These are phyloP conservation scores for Rhamphomyia laevipes DNA, from an alignment of 2,888 invertebrate genomes.

Conservation along the genomic window DNA sequence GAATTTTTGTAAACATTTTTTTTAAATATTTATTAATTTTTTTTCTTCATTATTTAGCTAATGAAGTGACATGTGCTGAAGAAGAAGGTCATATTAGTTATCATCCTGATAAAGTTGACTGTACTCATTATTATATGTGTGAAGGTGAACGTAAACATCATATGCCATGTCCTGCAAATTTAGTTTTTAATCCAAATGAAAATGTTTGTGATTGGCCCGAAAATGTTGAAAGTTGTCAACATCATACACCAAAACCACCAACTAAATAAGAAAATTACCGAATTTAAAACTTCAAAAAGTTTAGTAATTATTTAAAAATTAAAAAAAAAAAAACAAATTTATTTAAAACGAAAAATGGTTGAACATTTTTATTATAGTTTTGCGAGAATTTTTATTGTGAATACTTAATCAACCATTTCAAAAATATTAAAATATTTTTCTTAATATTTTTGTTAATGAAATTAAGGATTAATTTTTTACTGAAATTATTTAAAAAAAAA, in stretches of 20 bases:
- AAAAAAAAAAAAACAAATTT: no score
- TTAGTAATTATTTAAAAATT: no score
- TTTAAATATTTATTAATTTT: not conserved
- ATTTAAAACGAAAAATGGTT: no score
- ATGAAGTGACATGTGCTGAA: constrained; percentile 80
- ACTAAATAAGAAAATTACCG: constrained; percentile 14
- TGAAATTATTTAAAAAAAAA: no score
- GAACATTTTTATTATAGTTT: no score
- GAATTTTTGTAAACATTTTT: not conserved
- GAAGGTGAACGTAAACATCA: constrained; percentile 91
- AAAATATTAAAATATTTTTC: no score
- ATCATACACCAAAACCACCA: constrained; percentile 56
- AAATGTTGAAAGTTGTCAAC: constrained; percentile 77
- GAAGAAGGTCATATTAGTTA: constrained; percentile 93
- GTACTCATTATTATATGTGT: constrained; percentile 93
- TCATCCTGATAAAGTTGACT: constrained; percentile 80
- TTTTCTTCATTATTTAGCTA: constrained; percentile 41
- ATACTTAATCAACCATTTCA: no score
- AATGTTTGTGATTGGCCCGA: constrained; percentile 96
- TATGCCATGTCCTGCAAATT: constrained; percentile 87
- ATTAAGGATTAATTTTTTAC: no score
- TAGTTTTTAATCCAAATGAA: constrained; percentile 85
- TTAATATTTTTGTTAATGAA: no score
- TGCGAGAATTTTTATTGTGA: no score
- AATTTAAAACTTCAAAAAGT: no score